Conservation (phyloP, 30 jellyfish, hydroid and myxozoan species). For the Nemopilema nomurai region DNA sequence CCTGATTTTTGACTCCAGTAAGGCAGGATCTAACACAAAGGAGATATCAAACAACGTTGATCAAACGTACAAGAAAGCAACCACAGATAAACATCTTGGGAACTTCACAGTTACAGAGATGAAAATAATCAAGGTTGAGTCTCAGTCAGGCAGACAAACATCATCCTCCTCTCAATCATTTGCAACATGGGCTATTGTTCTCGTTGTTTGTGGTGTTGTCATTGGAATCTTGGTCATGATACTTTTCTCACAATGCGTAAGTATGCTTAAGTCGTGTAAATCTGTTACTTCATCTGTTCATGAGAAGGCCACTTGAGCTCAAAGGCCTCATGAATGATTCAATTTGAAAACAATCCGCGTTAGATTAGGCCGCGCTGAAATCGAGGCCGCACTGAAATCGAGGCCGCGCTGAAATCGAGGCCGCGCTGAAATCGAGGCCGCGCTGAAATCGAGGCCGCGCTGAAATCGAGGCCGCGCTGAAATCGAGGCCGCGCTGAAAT, state of each 20-base stretch:
- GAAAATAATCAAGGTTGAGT: constrained; percentile 1
- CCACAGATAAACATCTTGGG: constrained; percentile 27
- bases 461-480: too few species aligned
- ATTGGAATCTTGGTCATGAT: neutral
- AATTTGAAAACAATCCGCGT: too few species aligned
- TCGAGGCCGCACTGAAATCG: too few species aligned
- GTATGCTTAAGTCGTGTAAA: neutral
- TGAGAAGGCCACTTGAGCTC: too few species aligned
- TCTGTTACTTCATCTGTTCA: too few species aligned
- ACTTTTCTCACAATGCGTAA: constrained; percentile 31
- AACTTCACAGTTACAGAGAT: constrained; percentile 25
- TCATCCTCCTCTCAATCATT: neutral
- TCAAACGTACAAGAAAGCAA: constrained; percentile 5
- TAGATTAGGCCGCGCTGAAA: too few species aligned
- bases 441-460: too few species aligned
- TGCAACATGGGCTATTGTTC: constrained; percentile 58
- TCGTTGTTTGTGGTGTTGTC: constrained; percentile 21
- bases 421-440: too few species aligned
- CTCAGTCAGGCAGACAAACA: neutral
- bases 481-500: too few species aligned
- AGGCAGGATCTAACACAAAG: constrained; percentile 28
- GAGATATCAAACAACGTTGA: constrained; percentile 14
- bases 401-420: too few species aligned
- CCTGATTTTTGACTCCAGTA: constrained; percentile 44
- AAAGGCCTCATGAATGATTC: too few species aligned